Base-by-base conservation (phyloP, 1,140 invertebrate genomes). In the Euglossa dilemma region DNA sequence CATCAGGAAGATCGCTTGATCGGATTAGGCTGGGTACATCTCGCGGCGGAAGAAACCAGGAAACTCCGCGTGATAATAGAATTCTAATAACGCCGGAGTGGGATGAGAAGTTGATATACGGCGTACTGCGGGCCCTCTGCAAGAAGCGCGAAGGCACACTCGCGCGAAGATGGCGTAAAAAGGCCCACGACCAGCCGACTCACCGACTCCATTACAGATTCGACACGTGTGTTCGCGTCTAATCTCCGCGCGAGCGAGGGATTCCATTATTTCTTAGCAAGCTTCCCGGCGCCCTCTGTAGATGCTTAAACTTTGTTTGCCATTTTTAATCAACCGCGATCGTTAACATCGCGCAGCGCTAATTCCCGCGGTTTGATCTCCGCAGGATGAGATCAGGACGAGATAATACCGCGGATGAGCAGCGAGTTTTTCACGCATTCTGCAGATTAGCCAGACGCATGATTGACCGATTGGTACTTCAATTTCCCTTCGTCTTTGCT, bases 181-280 rank as follows among this genome's bases (percentile, higher is more conserved):
- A 57, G 45, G 45, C 18, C n/a, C 14, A 59, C 25, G 57, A 36
- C 45, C 20, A 45, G 20, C 18, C 74, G 63, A 45, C n/a, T 64
- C 28, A n/a, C 50, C 47, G 16, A 77, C 23, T 67, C 75, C 11
- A 77, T 77, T 77, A 77, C 63, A 56, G 63, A 77, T 77, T 77
- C 61, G 75, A 77, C 75, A 66, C 75, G 75, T 77, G 47, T 45
- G 63, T 50, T 77, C 36, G 14, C 12, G 28, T 77, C 50, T 56
- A 77, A 4, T 0, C 63, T 20, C 50, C 47, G 16, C 36, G 28
- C 63, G 14, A 43, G 28, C 61, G 52, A 77, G 63, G 43, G 57
- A 67, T 67, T 77, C 75, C 50, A 77, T 77, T 61, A 47, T 28
- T 77, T 77, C 75, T 77, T 77, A 77, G 67, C 63, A 28, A 18